Evolutionary conservation across 2,797 vertebrate genomes (phyloP).

Genomic region (Hoplostethus atlanticus): DNA sequence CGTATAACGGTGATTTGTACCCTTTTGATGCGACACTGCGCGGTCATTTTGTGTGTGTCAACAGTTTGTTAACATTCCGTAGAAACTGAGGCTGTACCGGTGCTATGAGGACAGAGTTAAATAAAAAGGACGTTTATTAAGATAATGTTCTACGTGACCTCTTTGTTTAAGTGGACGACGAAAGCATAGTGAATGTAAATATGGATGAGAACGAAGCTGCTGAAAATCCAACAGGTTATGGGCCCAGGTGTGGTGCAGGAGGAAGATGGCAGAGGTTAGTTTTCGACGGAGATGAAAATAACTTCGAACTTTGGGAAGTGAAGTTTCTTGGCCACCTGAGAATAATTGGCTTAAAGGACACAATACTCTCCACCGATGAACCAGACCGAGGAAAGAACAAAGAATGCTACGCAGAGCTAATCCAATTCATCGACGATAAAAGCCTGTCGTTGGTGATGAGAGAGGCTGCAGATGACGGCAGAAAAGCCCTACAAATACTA

Average conservation of each 20-base stretch:
- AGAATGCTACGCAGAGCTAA: constrained; percentile 30
- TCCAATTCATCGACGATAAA: too few relatives aligned
- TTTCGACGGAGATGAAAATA: constrained; percentile 31
- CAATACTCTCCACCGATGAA: constrained; percentile 4
- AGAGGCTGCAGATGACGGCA: constrained; percentile 38
- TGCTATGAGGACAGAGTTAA: too few relatives aligned
- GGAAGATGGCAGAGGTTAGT: constrained; percentile 38
- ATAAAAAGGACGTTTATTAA: too few relatives aligned
- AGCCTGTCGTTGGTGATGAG: constrained; percentile 12
- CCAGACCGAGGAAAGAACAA: constrained; percentile 1
- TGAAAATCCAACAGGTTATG: constrained; percentile 21
- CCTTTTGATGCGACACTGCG: too few relatives aligned
- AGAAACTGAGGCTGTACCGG: too few relatives aligned
- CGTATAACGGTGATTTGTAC: too few relatives aligned
- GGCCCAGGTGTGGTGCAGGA: constrained; percentile 25
- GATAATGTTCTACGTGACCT: too few relatives aligned
- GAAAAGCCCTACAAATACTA: constrained; percentile 44
- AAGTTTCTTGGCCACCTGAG: constrained; percentile 43
- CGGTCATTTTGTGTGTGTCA: too few relatives aligned
- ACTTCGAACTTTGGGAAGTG: constrained; percentile 47
- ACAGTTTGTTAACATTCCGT: too few relatives aligned
- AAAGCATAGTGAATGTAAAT: neutral
- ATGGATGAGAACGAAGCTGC: too few relatives aligned
- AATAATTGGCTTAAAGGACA: constrained; percentile 34
- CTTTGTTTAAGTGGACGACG: neutral